Base-by-base conservation (phyloP, 2,113 vertebrate genomes). In the Edolisoma coerulescens region DNA sequence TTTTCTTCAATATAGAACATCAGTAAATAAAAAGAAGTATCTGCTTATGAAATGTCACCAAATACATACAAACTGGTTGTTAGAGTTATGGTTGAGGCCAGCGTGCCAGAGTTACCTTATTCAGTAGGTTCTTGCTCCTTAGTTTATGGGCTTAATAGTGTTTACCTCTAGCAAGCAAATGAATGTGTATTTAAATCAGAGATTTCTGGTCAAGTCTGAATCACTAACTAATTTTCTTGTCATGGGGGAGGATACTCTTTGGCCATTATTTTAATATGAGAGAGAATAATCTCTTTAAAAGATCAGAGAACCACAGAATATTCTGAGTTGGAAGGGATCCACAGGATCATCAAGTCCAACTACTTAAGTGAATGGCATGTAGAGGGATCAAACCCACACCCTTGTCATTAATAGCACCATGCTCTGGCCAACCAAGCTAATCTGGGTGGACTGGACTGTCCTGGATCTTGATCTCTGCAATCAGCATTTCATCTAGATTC, bases 361-460 rank as follows among this genome's bases (percentile, higher is more conserved):
- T 50, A 14, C 35, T 35, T 21, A 32, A 42, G 17, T 59, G 44
- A 50, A 42, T 14, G 44, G 32, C 16, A 2, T 23, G 8, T 30
- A 35, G 20, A 50, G 32, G 17, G 32, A 35, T 50, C 26, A 67
- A 22, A 17, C 17, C 32, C 26, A 21, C 32, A 32, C 18, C 21
- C 4, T 18, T 67, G 52, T 13, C 26, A 17, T 21, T 57, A 35
- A 42, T 6, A 26, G 21, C 35, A 50, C 32, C 44, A 26, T 50
- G 13, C 35, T 50, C 52, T 35, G 24, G 18, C 30, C 35, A 35
- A 0, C 20, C 0, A 0, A 41, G 13, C 10, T 42, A 13, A 26
- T 57, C 30, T 24, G 32, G 2, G 16, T 32, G n/a, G 10, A 14
- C 21, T 69, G 32, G 20, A 41, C 39, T 22, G 13, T 42, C 24